Conservation (phyloP, 2,797 vertebrate genomes). For the Chrysocyon brachyurus region DNA sequence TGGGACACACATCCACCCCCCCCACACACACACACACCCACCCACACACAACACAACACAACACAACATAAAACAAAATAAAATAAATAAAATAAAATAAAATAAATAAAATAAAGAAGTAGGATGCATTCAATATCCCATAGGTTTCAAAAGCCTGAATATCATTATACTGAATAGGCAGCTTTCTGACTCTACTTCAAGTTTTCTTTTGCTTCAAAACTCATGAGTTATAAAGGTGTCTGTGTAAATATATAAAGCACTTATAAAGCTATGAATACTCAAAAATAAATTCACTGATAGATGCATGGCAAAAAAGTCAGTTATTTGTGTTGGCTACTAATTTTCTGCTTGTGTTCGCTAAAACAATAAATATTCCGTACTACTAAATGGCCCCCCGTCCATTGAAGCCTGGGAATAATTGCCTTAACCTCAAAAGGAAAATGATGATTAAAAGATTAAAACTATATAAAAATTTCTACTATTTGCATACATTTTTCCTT, state of each 20-base stretch:
- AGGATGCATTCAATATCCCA: fast-evolving
- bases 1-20: neutral
- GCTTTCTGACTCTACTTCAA: neutral
- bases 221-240: neutral
- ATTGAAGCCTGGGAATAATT: neutral
- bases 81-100: too few species aligned
- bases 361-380: neutral
- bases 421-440: neutral
- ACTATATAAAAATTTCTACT: neutral
- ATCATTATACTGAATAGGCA: neutral
- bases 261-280: neutral
- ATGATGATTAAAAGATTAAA: neutral
- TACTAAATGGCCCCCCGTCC: neutral
- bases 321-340: neutral
- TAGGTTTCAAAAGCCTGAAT: neutral
- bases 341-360: neutral
- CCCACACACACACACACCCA: neutral
- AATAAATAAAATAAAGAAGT: neutral
- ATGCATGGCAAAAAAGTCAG: neutral
- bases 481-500: neutral
- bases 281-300: neutral
- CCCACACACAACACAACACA: too few species aligned
- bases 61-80: neutral
- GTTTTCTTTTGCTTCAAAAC: neutral
- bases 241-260: neutral